Base-by-base conservation (phyloP, 2,797 vertebrate genomes). In the Xenopus petersii region DNA sequence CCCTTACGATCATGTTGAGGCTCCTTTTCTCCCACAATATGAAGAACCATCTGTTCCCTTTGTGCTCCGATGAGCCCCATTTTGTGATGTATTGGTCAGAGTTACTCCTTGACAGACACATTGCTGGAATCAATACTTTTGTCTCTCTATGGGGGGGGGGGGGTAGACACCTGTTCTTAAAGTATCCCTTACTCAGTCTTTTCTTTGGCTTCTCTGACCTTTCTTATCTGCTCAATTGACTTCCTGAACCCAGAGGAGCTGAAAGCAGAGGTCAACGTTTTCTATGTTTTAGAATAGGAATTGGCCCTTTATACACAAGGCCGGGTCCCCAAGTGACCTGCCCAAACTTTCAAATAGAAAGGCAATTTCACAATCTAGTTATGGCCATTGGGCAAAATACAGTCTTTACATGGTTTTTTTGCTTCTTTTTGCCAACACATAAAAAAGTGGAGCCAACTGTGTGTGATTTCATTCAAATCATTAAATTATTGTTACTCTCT, bases 271-370 rank as follows among this genome's bases (percentile, higher is more conserved):
- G 13, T 54, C 63, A 54, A 51, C 33, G 56, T 12, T 30, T 58
- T 67, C 26, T 71, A 26, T n/a, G 64, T 26, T 59, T 58, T 51
- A 66, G 26, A 49, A 56, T 48, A 30, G 55, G 66, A 17, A n/a
- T 21, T 64, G 60, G 65, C 69, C 75, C 65, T 55, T 54, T 26
- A 49, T 51, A 26, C 55, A 12, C 74, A 26, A 75, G 68, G 21
- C 46, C 54, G 12, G 33, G 47, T 72, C 64, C 58, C 17, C 10
- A 51, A 16, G 30, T 48, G 17, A 62, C 36, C 36, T 1, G 8
- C 36, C 36, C 36, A 42, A 9, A 65, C n/a, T 21, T 2, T 4
- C 26, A 30, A 30, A 30, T 30, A 30, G 26, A 30, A 30, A 30
- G 26, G 26, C 26, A 30, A 30, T 2, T 30, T 30, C 2, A 42